These are phyloP conservation scores for Lomographa bimaculata DNA, from an alignment of 2,888 invertebrate genomes.

Conservation along the genomic window DNA sequence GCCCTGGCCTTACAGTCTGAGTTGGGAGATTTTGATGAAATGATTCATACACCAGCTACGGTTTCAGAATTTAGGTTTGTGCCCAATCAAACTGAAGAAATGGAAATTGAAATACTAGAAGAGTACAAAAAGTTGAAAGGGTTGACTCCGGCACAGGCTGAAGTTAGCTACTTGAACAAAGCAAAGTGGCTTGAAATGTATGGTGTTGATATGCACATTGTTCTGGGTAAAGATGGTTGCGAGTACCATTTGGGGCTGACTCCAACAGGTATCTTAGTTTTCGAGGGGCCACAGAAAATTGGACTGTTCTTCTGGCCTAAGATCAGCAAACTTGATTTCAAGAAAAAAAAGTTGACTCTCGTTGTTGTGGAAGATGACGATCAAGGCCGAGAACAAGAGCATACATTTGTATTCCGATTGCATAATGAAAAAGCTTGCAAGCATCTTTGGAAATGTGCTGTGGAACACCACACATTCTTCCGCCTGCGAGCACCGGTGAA, in stretches of 20 bases:
- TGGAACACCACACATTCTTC: constrained; percentile 99
- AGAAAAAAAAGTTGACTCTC: constrained; percentile 97
- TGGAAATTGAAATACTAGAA: constrained; percentile 97
- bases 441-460: constrained; percentile 99
- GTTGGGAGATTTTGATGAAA: constrained; percentile 97
- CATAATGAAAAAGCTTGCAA: constrained; percentile 99
- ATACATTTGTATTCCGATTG: constrained; percentile 98
- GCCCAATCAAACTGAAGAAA: constrained; percentile 97
- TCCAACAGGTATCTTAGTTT: constrained; percentile 98
- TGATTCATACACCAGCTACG: constrained; percentile 96
- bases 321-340: constrained; percentile 98
- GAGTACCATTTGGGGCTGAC: constrained; percentile 98
- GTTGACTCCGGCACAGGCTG: constrained; percentile 97
- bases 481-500: constrained; percentile 95
- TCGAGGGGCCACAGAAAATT: constrained; percentile 98
- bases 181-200: constrained; percentile 99
- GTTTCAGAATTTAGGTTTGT: constrained; percentile 99
- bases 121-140: constrained; percentile 94
- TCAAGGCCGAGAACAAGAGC: constrained; percentile 97
- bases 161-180: constrained; percentile 97
- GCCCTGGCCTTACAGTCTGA: constrained; percentile 98
- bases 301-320: constrained; percentile 99
- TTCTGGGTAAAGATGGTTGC: constrained; percentile 97
- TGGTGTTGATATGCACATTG: constrained; percentile 99
- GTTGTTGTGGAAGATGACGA: constrained; percentile 99